These are phyloP conservation scores for Portunus trituberculatus DNA, from an alignment of 1,140 invertebrate species.

Conservation along the genomic window DNA sequence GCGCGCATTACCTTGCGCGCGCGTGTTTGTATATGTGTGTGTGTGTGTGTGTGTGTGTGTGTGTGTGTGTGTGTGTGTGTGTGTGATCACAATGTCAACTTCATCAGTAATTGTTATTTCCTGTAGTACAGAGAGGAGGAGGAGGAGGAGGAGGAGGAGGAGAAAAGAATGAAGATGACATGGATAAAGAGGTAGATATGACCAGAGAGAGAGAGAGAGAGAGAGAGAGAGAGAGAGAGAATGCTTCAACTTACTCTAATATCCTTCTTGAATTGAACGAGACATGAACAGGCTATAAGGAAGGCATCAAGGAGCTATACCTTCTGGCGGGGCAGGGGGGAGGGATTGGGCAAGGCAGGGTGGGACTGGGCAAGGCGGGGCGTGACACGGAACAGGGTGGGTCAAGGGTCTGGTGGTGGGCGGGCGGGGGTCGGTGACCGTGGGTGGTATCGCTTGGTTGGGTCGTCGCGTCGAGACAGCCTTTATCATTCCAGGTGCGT, in stretches of 20 bases:
- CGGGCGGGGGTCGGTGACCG: not conserved
- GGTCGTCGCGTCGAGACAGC: not conserved
- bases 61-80: no score
- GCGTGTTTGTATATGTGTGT: no score
- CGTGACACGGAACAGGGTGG: not conserved
- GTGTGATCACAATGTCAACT: no score
- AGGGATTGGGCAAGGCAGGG: not conserved
- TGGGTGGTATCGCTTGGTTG: no score
- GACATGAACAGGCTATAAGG: not conserved
- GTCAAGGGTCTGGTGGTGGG: not conserved
- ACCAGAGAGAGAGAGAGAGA: not conserved
- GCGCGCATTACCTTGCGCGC: no score
- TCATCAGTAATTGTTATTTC: no score
- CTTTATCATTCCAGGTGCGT: not conserved
- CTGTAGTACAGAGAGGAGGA: no score
- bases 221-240: not conserved
- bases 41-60: no score
- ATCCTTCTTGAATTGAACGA: no score
- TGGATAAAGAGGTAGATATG: no score
- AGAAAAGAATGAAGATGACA: not conserved
- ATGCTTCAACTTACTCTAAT: no score
- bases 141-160: not conserved
- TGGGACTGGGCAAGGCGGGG: not conserved
- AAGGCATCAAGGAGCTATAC: not conserved
- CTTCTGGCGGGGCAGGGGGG: not conserved